These are phyloP conservation scores for Oplegnathus fasciatus DNA, from an alignment of 2,113 vertebrate species.

Conservation along the genomic window DNA sequence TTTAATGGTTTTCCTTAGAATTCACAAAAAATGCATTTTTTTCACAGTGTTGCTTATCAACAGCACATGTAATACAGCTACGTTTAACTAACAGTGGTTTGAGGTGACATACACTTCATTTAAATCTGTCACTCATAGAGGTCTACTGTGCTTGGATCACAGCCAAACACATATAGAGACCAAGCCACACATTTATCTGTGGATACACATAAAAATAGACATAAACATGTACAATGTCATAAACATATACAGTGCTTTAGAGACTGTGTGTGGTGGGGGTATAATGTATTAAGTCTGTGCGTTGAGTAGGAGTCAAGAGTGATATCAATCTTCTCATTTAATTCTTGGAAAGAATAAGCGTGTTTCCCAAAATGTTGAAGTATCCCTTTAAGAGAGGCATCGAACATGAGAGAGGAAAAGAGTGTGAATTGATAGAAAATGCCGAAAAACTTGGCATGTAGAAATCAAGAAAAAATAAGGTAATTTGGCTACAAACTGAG, in stretches of 20 bases:
- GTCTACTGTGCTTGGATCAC: slow-evolving; percentile 16
- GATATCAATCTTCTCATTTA: background rate
- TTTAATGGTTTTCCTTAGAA: slow-evolving; percentile 12
- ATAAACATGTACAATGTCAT: slow-evolving; percentile 7
- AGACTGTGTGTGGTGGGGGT: slow-evolving; percentile 10
- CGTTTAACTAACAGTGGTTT: slow-evolving; percentile 14
- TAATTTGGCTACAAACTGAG: background rate
- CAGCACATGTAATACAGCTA: background rate
- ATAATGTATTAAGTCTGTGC: background rate
- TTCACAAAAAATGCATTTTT: slow-evolving; percentile 24
- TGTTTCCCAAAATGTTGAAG: background rate
- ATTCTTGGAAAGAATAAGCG: background rate
- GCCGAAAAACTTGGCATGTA: background rate
- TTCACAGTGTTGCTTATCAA: slow-evolving; percentile 16
- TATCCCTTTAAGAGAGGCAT: slow-evolving; percentile 9
- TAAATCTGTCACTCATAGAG: background rate
- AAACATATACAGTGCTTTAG: background rate
- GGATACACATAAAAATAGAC: slow-evolving; percentile 12
- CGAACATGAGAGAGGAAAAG: background rate
- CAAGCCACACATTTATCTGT: background rate
- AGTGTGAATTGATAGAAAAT: background rate
- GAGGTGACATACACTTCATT: slow-evolving; percentile 10
- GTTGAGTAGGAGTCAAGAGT: too few species aligned
- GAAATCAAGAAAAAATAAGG: background rate
- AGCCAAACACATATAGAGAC: slow-evolving; percentile 35